phyloP scores from a whole-genome alignment of 2,113 vertebrate species.

The Cephalopterus ornatus region DNA sequence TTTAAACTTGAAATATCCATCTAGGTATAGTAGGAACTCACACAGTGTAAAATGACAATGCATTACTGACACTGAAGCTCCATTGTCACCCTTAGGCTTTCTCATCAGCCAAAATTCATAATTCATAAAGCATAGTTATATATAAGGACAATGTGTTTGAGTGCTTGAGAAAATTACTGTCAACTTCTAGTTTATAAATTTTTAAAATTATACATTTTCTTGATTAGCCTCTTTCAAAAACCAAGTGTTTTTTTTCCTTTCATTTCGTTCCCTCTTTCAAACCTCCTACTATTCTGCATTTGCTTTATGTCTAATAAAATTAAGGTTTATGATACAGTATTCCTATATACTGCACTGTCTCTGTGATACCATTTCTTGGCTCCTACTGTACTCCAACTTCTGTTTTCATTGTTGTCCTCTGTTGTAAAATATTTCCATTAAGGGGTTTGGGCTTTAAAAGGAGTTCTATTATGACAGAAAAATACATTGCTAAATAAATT shows the following conservation, averaged over 20 bases:
- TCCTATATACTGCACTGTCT: neutral
- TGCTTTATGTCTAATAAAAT: neutral
- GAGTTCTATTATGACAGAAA: neutral
- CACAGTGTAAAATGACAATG: conserved; percentile 60
- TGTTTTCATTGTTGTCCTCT: neutral
- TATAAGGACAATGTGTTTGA: conserved; percentile 54
- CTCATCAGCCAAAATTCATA: conserved; percentile 68
- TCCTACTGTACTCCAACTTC: neutral
- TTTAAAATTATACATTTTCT: conserved; percentile 64
- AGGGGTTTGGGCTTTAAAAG: neutral
- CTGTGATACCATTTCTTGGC: neutral
- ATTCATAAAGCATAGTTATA: conserved; percentile 62
- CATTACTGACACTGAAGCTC: neutral
- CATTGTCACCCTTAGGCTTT: conserved; percentile 61
- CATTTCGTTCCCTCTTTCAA: neutral
- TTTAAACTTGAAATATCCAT: conserved; percentile 40
- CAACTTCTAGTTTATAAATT: conserved; percentile 47
- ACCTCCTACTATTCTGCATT: neutral
- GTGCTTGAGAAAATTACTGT: conserved; percentile 66
- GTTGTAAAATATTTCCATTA: neutral
- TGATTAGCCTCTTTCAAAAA: conserved; percentile 40
- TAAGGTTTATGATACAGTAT: neutral
- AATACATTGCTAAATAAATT: neutral
- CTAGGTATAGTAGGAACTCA: conserved; percentile 12
- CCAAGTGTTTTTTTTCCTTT: neutral